Evolutionary conservation across 2,888 invertebrate genomes (phyloP), one percentile per base, ranked within the genome.

Genomic region (Melieria picta): DNA sequence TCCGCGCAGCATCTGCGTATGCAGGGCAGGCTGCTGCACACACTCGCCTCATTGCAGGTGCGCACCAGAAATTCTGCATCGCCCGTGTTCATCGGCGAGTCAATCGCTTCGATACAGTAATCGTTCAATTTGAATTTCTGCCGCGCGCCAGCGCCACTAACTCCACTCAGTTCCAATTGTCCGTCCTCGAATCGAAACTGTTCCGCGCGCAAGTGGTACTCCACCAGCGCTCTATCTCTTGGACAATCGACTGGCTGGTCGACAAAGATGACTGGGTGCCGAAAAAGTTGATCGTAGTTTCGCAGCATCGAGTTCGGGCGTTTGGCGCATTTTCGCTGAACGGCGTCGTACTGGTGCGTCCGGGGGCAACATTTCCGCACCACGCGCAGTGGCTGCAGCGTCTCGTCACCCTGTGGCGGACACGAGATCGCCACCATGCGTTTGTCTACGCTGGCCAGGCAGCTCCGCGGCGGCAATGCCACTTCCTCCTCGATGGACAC

Each of bases 341-440:
- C 70, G 1, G 76, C 61, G 61, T 81, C 79, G 72, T 83, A 86
- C 2, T 79, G 75, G 73, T 81, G 80, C 16, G 81, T 81, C 47
- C 76, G 75, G 13, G 83, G 82, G 72, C 86, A 87, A 66, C 86
- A 87, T 73, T 86, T 86, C 60, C 81, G 80, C 58, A 85, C 78
- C 65, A 81, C 73, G 65, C 79, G 79, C 58, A 85, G 72, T 65
- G 71, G 73, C 69, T 78, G 75, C 13, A 77, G 30, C 0, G 58
- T 7, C 10, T 77, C 75, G 63, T 78, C 69, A 6, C 65, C 72
- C 4, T 50, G 57, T 0, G 63, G 60, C 13, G 77, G 74, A 63
- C 85, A 83, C 13, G 78, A 76, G 47, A 83, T 69, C 11, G 74
- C 74, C 48, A 78, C 72, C 47, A 84, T 75, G 55, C 74, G 71